phyloP scores from a whole-genome alignment of 1,140 invertebrate genomes.

The Eurosta solidaginis region DNA sequence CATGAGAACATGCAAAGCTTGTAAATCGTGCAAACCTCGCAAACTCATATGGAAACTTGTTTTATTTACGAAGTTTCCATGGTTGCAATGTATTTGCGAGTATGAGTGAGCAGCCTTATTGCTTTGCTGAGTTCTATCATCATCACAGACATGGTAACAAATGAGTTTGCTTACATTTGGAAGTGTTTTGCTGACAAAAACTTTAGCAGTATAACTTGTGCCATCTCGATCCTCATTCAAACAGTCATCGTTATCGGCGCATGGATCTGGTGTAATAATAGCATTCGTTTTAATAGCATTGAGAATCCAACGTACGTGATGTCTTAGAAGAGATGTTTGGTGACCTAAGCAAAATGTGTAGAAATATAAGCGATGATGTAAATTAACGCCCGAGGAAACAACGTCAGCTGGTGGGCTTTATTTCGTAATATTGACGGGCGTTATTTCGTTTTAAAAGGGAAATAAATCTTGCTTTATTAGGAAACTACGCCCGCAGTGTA shows the following conservation, averaged over 20 bases:
- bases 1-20: too few species aligned
- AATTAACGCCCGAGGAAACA: too few species aligned
- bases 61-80: not conserved
- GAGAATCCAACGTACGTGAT: conserved; percentile 51
- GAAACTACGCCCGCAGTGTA: too few species aligned
- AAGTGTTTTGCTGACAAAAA: conserved; percentile 46
- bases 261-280: conserved; percentile 51
- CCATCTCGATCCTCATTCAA: conserved; percentile 43
- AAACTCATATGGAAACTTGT: too few species aligned
- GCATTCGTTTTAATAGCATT: conserved; percentile 48
- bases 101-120: too few species aligned
- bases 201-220: conserved; percentile 49
- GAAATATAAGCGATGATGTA: not conserved
- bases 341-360: conserved; percentile 39
- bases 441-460: too few species aligned
- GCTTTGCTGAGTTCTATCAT: not conserved
- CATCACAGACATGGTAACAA: not conserved
- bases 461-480: too few species aligned
- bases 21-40: too few species aligned
- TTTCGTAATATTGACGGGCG: too few species aligned
- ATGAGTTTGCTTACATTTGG: conserved; percentile 48
- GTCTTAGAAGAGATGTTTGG: conserved; percentile 47
- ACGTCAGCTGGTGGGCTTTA: too few species aligned
- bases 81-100: too few species aligned
- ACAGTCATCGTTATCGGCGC: conserved; percentile 49